Evolutionary conservation across 2,797 vertebrate species (phyloP), one percentile per base, ranked within the genome.

Genomic region (Rhinella marina): DNA sequence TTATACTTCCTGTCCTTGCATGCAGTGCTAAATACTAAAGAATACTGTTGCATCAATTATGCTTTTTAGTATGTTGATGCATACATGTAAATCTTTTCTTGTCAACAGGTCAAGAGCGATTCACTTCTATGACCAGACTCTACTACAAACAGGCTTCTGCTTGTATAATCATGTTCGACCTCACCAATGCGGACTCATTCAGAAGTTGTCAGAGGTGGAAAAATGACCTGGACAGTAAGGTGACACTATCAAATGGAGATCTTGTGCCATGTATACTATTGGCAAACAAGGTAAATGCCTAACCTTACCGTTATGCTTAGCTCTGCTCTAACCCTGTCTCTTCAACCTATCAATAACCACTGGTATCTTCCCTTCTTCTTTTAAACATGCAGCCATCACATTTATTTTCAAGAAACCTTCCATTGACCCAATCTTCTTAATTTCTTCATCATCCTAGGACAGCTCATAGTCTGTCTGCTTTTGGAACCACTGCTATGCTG

Each of bases 101-200:
- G 29, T 41, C 82, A 57, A 54, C 61, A 86, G 96, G 96, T 29
- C 97, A 97, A 90, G 97, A 97, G 77, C 94, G 96, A 1, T 97
- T 97, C 92, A 96, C 96, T 0, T 97, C 97, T 57, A 97, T 98
- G 97, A 97, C 96, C 3, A 94, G 97, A 61, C 91, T 97, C 0
- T 97, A 97, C 92, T 98, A 97, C 86, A 93, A 93, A 91, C 96
- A 96, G 1, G 96, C 97, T 0, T 91, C 96, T 0, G 96, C 95
- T 87, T 98, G 96, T 0, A 52, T 97, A 0, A 59, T 97, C 85
- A 95, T 98, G 95, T 98, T 97, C 17, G 96, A 98, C 23, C 94
- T 97, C 90, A 96, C 95, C 90, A 95, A 94, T 66, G 11, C 77
- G 50, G 93, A 93, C 90, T 96, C 95, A 0, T 97, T 97, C 92